Evolutionary conservation across 2,888 invertebrate genomes (phyloP), one percentile per base, ranked within the genome.

Genomic region (Cosmia pyralina): DNA sequence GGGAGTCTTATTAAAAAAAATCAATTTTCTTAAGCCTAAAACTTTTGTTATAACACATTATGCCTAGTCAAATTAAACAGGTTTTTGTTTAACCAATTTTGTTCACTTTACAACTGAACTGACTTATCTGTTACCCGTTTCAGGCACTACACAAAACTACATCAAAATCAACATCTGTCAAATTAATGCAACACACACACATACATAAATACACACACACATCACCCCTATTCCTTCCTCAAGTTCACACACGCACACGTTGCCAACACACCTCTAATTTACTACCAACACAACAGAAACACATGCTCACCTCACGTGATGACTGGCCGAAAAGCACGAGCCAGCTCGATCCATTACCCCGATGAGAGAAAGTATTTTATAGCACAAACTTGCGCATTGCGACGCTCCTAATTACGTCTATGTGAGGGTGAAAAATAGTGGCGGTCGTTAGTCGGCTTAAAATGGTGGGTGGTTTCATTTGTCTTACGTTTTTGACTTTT

Each of bases 291-390:
- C 19, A 73, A 79, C 71, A 73, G 62, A 64, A 76, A 76, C 75
- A 71, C 76, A 69, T 70, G 68, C 67, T 72, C 58, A 77, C 77
- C 69, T 70, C 66, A 64, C 65, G 46, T 60, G 77, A 87, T 91
- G 91, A 91, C 89, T 89, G 84, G 88, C 86, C 87, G 86, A 87
- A 90, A 90, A 89, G 69, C 57, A 90, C 83, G 87, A 87, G 89
- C 89, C 90, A 88, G 77, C 90, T 85, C 87, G 77, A 86, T 76
- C 92, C 92, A 93, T 93, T 93, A 91, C 89, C 87, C 90, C 92
- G 91, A 93, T 93, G 93, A 92, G 93, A 92, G 89, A 90, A 92
- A 92, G 91, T 92, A 92, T 91, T 93, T 92, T 92, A 92, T 90
- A 79, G 83, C 77, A 79, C 84, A 86, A 89, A 88, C 86, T 89